phyloP scores from a whole-genome alignment of 2,113 vertebrate species.

The Strigops habroptila region DNA sequence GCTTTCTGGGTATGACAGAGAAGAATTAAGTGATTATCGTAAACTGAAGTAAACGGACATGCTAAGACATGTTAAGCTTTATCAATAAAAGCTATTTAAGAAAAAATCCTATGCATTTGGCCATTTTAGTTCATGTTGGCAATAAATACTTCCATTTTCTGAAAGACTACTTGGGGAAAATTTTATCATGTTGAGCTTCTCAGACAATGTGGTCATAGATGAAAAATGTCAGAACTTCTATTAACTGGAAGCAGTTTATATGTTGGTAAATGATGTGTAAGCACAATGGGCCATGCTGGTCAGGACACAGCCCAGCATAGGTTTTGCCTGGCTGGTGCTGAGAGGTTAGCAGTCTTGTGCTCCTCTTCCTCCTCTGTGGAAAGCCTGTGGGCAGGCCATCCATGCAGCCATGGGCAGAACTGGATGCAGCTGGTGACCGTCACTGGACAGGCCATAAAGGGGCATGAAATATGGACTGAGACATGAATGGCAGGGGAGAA shows the following conservation, averaged over 20 bases:
- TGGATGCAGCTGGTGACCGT: accelerated
- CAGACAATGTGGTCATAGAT: background rate
- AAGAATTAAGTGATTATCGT: conserved; percentile 43
- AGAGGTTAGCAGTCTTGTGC: background rate
- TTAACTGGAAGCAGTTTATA: background rate
- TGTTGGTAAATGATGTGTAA: background rate
- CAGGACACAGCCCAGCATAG: background rate
- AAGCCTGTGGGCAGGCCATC: too few species aligned
- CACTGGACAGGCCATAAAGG: accelerated
- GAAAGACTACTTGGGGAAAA: background rate
- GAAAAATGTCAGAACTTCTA: background rate
- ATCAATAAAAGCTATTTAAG: conserved; percentile 47
- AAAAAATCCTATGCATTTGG: background rate
- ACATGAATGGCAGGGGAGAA: background rate
- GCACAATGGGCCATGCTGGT: background rate
- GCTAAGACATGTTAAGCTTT: conserved; percentile 2
- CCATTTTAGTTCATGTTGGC: background rate
- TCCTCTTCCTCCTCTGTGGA: background rate
- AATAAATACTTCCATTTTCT: conserved; percentile 15
- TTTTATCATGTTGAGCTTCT: background rate
- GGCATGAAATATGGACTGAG: background rate
- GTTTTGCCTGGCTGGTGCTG: background rate
- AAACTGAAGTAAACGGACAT: background rate
- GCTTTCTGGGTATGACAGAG: background rate
- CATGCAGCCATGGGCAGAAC: accelerated